A percentile compares a stretch with the other conserved stretches of the same genome.
Conservation (phyloP, 30 jellyfish, hydroid and myxozoan species). For the Hydractinia echinata region DNA sequence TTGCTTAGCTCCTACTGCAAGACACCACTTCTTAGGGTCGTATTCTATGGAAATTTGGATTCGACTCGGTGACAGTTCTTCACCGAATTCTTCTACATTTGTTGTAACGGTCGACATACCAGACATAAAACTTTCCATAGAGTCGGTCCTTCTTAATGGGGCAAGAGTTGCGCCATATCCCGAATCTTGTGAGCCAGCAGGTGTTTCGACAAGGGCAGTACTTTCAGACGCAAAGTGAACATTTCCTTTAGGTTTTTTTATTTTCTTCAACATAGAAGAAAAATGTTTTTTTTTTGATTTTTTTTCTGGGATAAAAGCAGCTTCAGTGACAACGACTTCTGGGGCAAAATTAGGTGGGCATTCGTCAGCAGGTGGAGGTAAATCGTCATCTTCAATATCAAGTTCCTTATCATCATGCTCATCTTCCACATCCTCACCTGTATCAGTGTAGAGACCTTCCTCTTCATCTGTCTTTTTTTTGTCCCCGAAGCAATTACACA, state of each 20-base stretch:
- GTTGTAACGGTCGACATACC: slow-evolving; percentile 69
- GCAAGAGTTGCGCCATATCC: slow-evolving; percentile 42
- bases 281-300: slow-evolving; percentile 47
- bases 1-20: slow-evolving; percentile 86
- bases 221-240: slow-evolving; percentile 65
- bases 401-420: slow-evolving; percentile 30
- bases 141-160: slow-evolving; percentile 49
- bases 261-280: slow-evolving; percentile 70
- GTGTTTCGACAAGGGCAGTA: slow-evolving; percentile 36
- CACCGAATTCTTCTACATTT: slow-evolving; percentile 81
- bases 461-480: slow-evolving; percentile 55
- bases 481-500: slow-evolving; percentile 52
- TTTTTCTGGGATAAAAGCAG: slow-evolving; percentile 45
- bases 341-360: slow-evolving; percentile 34
- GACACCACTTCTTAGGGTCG: slow-evolving; percentile 67
- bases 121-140: slow-evolving; percentile 93
- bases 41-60: slow-evolving; percentile 68
- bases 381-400: slow-evolving; percentile 14
- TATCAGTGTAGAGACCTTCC: slow-evolving; percentile 45
- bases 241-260: slow-evolving; percentile 62
- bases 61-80: slow-evolving; percentile 91
- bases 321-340: slow-evolving; percentile 60
- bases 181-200: slow-evolving; percentile 37
- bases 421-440: slow-evolving; percentile 26
- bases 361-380: slow-evolving; percentile 31